Evolutionary conservation across 2,888 invertebrate species (phyloP), one percentile per base, ranked within the genome.

Genomic region (Dynastes grantii): DNA sequence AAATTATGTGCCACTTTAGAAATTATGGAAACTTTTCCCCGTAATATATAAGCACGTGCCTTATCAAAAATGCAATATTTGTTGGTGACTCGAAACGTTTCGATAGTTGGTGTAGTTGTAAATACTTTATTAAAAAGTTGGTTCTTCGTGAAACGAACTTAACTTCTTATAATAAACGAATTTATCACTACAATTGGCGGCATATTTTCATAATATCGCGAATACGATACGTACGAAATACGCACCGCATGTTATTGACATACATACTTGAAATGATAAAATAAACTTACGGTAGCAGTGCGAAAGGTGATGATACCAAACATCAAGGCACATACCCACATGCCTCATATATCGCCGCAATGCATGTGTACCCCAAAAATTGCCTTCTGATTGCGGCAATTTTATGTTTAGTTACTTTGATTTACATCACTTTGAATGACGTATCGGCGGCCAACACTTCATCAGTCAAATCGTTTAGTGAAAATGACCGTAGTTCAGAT

Each of bases 231-330:
- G 8, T 55, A 61, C 16, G 16, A 45, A 9, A 16, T 4, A 49
- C 45, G 37, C 37, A 68, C 40, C 22, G n/a, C 37, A 16, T 37
- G 32, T 22, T 32, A 13, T 13, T 73, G 73, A 45, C 58, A 73
- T 45, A 73, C 61, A 73, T 73, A 61, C 61, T 40, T 73, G 73
- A 73, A 71, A 61, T 61, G 27, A 61, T 58, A 61, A 61, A 45
- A 27, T 16, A 61, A 58, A 40, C 37, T 22, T 16, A 58, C 40
- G 29, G 61, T 29, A 61, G 29, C 22, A 29, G 61, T 29, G 61
- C 61, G 55, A 40, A 45, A 58, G 61, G 61, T 61, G 61, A 73
- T 16, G 68, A 27, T 61, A 61, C n/a, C 45, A n/a, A 1, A 58
- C 11, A 37, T 22, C 16, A 9, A 22, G 61, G 61, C 29, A 61